Conservation (phyloP, 2,888 invertebrate species). For the Lobophora halterata region DNA sequence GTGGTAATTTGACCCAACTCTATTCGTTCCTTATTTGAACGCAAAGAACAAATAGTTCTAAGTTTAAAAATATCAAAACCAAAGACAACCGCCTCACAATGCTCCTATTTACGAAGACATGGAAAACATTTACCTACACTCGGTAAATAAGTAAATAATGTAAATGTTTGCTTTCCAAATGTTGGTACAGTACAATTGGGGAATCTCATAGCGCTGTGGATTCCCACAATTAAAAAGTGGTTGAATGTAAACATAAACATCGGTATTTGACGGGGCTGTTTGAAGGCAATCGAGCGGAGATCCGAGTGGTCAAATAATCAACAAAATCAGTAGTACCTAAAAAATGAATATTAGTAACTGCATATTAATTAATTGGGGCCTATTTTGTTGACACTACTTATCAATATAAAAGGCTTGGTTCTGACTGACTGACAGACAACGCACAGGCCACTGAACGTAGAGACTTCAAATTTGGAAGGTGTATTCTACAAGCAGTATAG, state of each 20-base stretch:
- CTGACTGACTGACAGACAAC: no score
- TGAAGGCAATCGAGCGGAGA: conserved; percentile 13
- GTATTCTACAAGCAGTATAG: no score
- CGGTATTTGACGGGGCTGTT: conserved; percentile 17
- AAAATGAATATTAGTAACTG: no score
- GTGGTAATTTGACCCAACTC: no score
- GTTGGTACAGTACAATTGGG: conserved; percentile 53
- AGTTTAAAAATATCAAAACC: conserved; percentile 23
- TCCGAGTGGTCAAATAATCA: conserved; percentile 2
- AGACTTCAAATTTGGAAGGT: no score
- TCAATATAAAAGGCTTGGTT: no score
- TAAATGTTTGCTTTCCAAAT: conserved; percentile 55
- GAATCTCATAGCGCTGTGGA: conserved; percentile 40
- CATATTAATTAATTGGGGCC: no score
- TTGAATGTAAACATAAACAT: conserved; percentile 21
- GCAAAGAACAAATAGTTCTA: no score
- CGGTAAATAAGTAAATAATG: conserved; percentile 42
- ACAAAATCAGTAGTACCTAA: no score
- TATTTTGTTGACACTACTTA: no score
- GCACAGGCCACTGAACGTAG: no score
- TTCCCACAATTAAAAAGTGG: conserved; percentile 39
- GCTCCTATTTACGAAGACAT: conserved; percentile 43
- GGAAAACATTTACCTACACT: conserved; percentile 57
- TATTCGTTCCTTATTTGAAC: no score
- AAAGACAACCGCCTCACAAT: conserved; percentile 52